Evolutionary conservation across 2,113 vertebrate genomes (phyloP).

Genomic region (Alethe castanea): DNA sequence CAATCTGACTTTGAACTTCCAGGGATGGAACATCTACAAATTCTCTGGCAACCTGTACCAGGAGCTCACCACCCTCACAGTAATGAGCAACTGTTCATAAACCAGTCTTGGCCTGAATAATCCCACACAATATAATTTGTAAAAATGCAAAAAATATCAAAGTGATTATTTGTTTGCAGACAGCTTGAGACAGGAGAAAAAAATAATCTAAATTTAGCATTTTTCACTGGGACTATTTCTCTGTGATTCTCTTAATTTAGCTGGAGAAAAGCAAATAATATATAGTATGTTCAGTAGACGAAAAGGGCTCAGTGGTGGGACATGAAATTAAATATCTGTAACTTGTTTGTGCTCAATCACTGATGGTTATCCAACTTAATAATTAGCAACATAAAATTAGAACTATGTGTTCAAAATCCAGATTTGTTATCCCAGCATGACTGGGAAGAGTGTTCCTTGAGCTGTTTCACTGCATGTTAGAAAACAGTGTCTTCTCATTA

Average conservation of each 20-base stretch:
- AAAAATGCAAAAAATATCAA: not conserved
- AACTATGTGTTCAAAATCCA: constrained; percentile 19
- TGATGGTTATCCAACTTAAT: constrained; percentile 48
- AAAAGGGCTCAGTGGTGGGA: constrained; percentile 48
- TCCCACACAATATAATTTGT: not conserved
- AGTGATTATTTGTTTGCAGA: not conserved
- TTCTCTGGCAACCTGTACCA: not conserved
- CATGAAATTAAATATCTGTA: constrained; percentile 31
- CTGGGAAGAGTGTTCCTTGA: constrained; percentile 11
- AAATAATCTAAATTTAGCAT: not conserved
- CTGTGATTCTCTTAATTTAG: constrained; percentile 19
- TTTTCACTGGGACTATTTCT: not conserved
- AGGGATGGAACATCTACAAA: not conserved
- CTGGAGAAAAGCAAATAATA: constrained; percentile 35
- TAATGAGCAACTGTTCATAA: not conserved
- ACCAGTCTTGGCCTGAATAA: not conserved
- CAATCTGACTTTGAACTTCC: not conserved
- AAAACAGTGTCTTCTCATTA: not conserved
- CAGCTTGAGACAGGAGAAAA: not conserved
- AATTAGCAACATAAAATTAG: constrained; percentile 54
- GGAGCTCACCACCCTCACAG: not conserved
- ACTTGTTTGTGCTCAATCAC: constrained; percentile 45
- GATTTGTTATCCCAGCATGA: constrained; percentile 14
- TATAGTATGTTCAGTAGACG: constrained; percentile 3
- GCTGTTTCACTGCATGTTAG: not conserved